Conservation (phyloP, 2,888 invertebrate species). For the Conops quadrifasciatus region DNA sequence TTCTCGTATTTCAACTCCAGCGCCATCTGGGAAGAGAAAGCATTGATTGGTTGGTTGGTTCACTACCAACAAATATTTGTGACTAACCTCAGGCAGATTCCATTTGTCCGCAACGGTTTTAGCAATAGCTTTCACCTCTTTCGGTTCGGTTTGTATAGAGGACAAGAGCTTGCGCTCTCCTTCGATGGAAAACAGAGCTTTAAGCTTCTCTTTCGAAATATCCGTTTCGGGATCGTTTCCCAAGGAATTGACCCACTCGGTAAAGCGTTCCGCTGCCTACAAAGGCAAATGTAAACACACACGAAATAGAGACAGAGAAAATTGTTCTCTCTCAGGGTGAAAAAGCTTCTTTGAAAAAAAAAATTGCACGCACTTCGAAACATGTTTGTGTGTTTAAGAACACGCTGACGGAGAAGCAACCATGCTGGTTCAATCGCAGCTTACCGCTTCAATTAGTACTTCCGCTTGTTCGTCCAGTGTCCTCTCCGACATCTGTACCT, state of each 20-base stretch:
- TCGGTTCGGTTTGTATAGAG: conserved; percentile 60
- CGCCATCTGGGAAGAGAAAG: conserved; percentile 57
- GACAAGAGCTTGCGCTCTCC: conserved; percentile 58
- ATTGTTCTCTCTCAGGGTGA: too few species aligned
- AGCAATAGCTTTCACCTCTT: conserved; percentile 61
- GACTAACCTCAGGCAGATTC: conserved; percentile 59
- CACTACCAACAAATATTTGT: too few species aligned
- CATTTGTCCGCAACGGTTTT: conserved; percentile 60
- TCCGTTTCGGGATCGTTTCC: conserved; percentile 55
- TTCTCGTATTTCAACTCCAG: conserved; percentile 61
- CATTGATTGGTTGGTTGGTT: too few species aligned
- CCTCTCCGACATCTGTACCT: conserved; percentile 51
- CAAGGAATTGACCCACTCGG: conserved; percentile 60
- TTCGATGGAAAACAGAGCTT: conserved; percentile 62
- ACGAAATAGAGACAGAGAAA: neutral
- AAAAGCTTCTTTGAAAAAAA: too few species aligned
- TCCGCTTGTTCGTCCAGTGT: conserved; percentile 63
- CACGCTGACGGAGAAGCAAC: neutral
- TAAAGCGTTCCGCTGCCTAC: conserved; percentile 60
- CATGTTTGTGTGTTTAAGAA: neutral
- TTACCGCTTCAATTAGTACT: conserved; percentile 62
- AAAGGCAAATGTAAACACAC: too few species aligned
- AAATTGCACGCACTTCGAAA: neutral
- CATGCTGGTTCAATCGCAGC: conserved; percentile 30
- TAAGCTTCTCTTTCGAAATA: conserved; percentile 59